Conservation (phyloP, 1,140 invertebrate species). For the Palaemon carinicauda region DNA sequence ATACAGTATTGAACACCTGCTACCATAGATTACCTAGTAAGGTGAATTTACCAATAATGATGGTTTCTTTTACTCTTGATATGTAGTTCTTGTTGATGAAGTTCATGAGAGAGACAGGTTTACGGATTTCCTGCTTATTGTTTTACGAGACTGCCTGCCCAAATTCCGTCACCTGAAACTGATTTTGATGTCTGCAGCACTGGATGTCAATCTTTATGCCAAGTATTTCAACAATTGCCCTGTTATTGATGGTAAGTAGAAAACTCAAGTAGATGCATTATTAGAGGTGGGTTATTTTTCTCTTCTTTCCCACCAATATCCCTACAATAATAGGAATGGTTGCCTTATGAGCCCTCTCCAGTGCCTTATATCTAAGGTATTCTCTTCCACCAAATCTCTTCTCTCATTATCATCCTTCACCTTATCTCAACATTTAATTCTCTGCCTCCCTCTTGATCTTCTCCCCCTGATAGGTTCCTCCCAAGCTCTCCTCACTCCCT, state of each 20-base stretch:
- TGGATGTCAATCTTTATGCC: constrained; percentile 81
- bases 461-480: no score
- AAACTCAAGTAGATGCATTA: not conserved
- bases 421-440: no score
- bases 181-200: constrained; percentile 94
- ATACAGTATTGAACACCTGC: not conserved
- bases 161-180: constrained; percentile 79
- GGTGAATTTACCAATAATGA: not conserved
- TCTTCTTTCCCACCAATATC: no score
- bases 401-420: no score
- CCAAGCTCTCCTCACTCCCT: no score
- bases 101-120: constrained; percentile 93
- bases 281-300: not conserved
- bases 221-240: constrained; percentile 82
- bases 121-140: constrained; percentile 90
- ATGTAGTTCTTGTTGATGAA: constrained; percentile 83
- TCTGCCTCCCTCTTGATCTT: no score
- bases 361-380: no score
- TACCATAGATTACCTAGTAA: no score
- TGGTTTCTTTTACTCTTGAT: not conserved
- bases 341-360: no score
- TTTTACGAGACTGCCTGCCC: constrained; percentile 78
- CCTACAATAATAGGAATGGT: no score
- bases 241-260: constrained; percentile 71
- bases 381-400: no score